Evolutionary conservation across 1,140 invertebrate species (phyloP), one percentile per base, ranked within the genome.

Genomic region (Lucilia cuprina): DNA sequence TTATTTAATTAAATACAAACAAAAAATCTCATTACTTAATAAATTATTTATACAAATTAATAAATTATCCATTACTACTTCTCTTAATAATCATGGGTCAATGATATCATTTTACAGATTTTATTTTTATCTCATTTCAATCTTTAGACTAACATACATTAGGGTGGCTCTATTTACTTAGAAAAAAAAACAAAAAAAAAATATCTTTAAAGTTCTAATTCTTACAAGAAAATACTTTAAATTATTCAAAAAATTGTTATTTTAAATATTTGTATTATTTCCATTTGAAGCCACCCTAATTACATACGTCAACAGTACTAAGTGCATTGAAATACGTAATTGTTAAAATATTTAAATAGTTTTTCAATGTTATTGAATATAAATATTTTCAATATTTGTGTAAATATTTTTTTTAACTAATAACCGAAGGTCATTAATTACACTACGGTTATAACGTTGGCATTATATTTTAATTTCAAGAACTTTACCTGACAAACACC

Each of bases 1-100:
- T 70, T 25, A 70, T 70, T 70, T 70, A 70, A 70, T 70, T 21
- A 21, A 25, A 70, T 70, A 70, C 2, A 41, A 8, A 8, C 7
- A 60, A 60, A n/a, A 30, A 30, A 30, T n/a, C n/a, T 60, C 55
- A 10, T 10, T 70, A 21, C n/a, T 7, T 19, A 7, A 70, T 60
- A 60, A 70, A 70, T 70, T 21, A 21, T 70, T 10, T 70, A 10
- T 70, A 70, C 17, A 70, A 25, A 70, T 70, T 70, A 8, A 80
- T 80, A 80, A 80, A 80, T 80, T 80, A 80, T 80, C 41, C 41
- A 80, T 80, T 47, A 49, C 41, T 49, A 49, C 41, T 49, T 80
- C 9, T 50, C 77, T 49, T 30, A 80, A 19, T 14, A 80, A 49
- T 19, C 77, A 19, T 80, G 77, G 77, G 77, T 80, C 77, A 80